Percentiles rank a stretch among this genome's conserved stretches.
phyloP scores from a whole-genome alignment of 2,888 invertebrate genomes.

The Lapara coniferarum region DNA sequence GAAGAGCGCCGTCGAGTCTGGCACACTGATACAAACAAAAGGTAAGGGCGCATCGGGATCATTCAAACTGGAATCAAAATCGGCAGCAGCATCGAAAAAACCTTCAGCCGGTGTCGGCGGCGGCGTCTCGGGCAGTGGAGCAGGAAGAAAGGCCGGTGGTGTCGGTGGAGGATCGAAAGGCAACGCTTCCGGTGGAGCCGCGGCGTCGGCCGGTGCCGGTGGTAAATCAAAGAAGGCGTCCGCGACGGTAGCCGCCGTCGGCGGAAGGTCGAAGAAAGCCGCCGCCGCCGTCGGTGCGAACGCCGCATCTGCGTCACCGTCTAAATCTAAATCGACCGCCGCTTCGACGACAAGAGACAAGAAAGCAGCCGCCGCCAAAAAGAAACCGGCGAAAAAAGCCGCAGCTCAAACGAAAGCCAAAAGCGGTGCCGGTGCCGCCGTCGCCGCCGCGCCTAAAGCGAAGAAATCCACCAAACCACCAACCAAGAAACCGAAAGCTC shows the following conservation, averaged over 20 bases:
- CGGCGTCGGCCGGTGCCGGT: conserved; percentile 37
- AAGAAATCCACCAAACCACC: conserved; percentile 49
- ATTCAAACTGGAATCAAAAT: conserved; percentile 64
- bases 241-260: conserved; percentile 31
- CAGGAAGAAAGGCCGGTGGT: conserved; percentile 30
- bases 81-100: conserved; percentile 34
- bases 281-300: too few relatives aligned
- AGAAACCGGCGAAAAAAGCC: conserved; percentile 46
- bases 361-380: conserved; percentile 49
- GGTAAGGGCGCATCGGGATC: conserved; percentile 81
- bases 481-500: conserved; percentile 62
- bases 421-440: conserved; percentile 45
- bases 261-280: conserved; percentile 26
- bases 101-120: conserved; percentile 33
- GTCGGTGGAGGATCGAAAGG: conserved; percentile 30
- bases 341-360: conserved; percentile 37
- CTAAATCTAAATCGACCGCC: conserved; percentile 38
- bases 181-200: conserved; percentile 44
- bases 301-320: conserved; percentile 37
- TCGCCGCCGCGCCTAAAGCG: conserved; percentile 45
- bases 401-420: conserved; percentile 41
- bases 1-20: conserved; percentile 81
- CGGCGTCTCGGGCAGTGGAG: conserved; percentile 35
- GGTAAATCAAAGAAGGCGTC: conserved; percentile 39
- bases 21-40: conserved; percentile 81